Base-by-base conservation (phyloP, 2,797 vertebrate species). In the Liasis olivaceus region DNA sequence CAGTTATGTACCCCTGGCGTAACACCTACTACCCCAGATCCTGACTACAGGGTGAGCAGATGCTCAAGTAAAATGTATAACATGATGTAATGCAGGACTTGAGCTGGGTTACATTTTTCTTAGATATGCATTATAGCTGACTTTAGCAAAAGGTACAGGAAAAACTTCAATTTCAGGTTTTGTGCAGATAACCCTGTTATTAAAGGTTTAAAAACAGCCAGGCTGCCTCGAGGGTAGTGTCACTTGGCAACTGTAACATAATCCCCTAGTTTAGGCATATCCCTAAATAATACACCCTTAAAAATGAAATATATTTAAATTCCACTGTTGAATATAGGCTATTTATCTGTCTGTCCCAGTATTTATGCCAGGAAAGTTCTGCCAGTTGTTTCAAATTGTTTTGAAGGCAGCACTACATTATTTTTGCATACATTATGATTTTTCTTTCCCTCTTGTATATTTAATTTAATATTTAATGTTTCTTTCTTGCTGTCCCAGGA, bases 391-490 rank as follows among this genome's bases (percentile, higher is more conserved):
- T 63, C 6, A 47, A 47, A 88, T 62, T 47, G 59, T 62, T 63
- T n/a, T 51, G 42, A 47, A 81, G 22, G 51, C 51, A 89, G 63
- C 63, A 89, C 24, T 36, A 58, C 12, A 85, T 64, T n/a, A 64
- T 91, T 12, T 54, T 90, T 90, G 31, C 13, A 20, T 84, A 31
- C 24, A 51, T 90, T 60, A 36, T 64, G 58, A 88, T 56, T 85
- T 81, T n/a, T 88, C 47, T 54, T 62, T 24, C 7, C 51, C 20
- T 58, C 31, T 56, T 89, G 77, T 81, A 81, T 47, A 81, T 92
- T 92, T 89, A 58, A 72, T 86, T 66, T 89, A 72, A 59, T 89
- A 69, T 92, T 59, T 85, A 69, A 51, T 92, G 66, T 86, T n/a
- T 13, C 77, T 56, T 64, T 51, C 91, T 64, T 87, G 58, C 58